phyloP scores from a whole-genome alignment of 1,140 invertebrate species.

The Telenomus remus region DNA sequence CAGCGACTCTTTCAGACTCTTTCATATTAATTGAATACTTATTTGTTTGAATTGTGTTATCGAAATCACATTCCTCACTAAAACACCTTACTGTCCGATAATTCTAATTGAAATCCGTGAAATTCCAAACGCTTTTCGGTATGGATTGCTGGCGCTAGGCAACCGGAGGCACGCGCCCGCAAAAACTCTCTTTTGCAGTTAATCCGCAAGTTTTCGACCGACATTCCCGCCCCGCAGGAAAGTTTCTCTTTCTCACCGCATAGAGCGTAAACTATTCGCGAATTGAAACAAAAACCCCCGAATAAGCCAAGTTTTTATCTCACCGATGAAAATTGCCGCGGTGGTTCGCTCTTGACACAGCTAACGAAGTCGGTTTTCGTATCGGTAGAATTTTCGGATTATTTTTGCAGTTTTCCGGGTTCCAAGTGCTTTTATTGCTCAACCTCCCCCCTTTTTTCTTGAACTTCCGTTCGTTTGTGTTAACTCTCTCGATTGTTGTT shows the following conservation, averaged over 20 bases:
- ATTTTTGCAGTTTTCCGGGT: constrained; percentile 9
- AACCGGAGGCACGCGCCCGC: constrained; percentile 11
- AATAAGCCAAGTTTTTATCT: constrained; percentile 56
- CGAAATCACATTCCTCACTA: not conserved
- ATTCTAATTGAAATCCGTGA: constrained; percentile 29
- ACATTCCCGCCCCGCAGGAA: constrained; percentile 36
- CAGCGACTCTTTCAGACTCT: too few relatives aligned
- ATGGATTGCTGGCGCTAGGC: constrained; percentile 12
- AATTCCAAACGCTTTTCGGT: constrained; percentile 30
- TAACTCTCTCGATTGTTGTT: not conserved
- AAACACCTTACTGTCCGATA: not conserved
- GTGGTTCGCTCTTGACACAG: constrained; percentile 34
- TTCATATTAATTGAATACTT: too few relatives aligned
- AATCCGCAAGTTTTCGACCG: constrained; percentile 48
- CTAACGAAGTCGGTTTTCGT: constrained; percentile 36
- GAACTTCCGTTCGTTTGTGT: not conserved
- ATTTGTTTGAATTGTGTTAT: too few relatives aligned
- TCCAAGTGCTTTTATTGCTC: constrained; percentile 8
- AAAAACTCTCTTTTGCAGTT: constrained; percentile 49
- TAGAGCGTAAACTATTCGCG: constrained; percentile 50
- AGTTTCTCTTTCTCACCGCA: constrained; percentile 34
- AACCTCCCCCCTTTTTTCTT: not conserved
- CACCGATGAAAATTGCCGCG: constrained; percentile 51
- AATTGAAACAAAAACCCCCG: constrained; percentile 43
- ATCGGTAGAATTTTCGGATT: constrained; percentile 27